These are phyloP conservation scores for Epicampocera succincta DNA, from an alignment of 2,888 invertebrate genomes.

Conservation along the genomic window DNA sequence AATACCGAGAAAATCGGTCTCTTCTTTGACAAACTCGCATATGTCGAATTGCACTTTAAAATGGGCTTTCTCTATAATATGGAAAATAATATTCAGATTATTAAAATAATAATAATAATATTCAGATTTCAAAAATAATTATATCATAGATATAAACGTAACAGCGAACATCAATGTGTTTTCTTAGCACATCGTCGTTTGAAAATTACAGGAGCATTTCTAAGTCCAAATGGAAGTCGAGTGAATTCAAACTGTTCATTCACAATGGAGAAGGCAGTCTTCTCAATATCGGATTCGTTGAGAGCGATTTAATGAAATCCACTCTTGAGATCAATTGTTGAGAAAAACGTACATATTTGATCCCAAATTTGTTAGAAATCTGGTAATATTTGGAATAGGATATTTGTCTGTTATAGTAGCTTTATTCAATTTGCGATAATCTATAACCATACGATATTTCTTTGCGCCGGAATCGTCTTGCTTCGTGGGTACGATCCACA, in stretches of 20 bases:
- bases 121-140: too few species aligned
- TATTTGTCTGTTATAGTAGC: slow-evolving; percentile 45
- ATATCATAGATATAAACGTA: slow-evolving; percentile 60
- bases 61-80: too few species aligned
- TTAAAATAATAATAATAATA: too few species aligned
- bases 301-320: slow-evolving; percentile 56
- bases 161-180: slow-evolving; percentile 47
- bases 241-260: slow-evolving; percentile 54
- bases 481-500: slow-evolving; percentile 42
- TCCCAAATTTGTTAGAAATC: slow-evolving; percentile 38
- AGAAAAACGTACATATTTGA: slow-evolving; percentile 28
- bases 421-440: slow-evolving; percentile 47
- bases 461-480: slow-evolving; percentile 24
- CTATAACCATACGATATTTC: slow-evolving; percentile 41
- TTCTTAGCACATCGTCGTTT: slow-evolving; percentile 27
- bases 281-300: slow-evolving; percentile 18
- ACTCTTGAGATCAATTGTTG: slow-evolving; percentile 39
- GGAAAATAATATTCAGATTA: too few species aligned
- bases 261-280: slow-evolving; percentile 23
- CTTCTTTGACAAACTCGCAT: too few species aligned
- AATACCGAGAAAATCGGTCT: too few species aligned
- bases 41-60: too few species aligned
- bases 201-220: slow-evolving; percentile 54
- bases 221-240: slow-evolving; percentile 47
- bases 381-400: slow-evolving; percentile 33